Evolutionary conservation across 2,888 invertebrate genomes (phyloP), one percentile per base, ranked within the genome.

Genomic region (Trisateles emortualis): DNA sequence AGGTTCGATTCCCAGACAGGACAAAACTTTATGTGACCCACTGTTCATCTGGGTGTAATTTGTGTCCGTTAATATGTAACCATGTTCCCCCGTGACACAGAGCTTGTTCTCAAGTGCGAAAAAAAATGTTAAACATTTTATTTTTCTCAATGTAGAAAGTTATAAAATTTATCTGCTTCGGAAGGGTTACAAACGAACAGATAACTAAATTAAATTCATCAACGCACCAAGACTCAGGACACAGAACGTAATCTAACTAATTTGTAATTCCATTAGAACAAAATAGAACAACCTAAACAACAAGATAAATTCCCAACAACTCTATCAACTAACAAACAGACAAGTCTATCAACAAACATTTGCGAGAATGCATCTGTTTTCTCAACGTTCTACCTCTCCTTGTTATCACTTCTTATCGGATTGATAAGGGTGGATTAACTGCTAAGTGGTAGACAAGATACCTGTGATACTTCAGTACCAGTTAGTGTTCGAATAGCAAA

Each of bases 401-500:
- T 54, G 48, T 63, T 68, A 68, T 68, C 68, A 35, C 0, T 24
- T n/a, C 26, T 41, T 68, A 68, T 68, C 65, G 16, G 10, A 0
- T 1, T 26, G 68, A 68, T 68, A 64, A 58, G 54, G 43, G 32
- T 6, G 55, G 54, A 53, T 64, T 60, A 58, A 59, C 40, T 46
- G 55, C 42, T 46, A 35, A 64, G 61, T 60, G 52, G 39, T 46
- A 16, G 58, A 67, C 67, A 38, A 49, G 55, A 55, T 64, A 60
- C 19, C 52, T 22, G 22, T 22, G 5, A 5, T 22, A 22, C n/a
- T 14, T 38, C 22, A n/a, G 3, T 2, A 24, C n/a, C 24, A 5
- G 13, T 40, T 22, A n/a, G n/a, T 8, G 38, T 64, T 60, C 61
- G 61, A 65, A 65, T 65, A 65, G 48, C 60, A 57, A 64, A 65